Percentiles rank a stretch among this genome's conserved stretches.
Evolutionary conservation across 2,888 invertebrate species (phyloP).

Genomic region (Dryobotodes eremita): DNA sequence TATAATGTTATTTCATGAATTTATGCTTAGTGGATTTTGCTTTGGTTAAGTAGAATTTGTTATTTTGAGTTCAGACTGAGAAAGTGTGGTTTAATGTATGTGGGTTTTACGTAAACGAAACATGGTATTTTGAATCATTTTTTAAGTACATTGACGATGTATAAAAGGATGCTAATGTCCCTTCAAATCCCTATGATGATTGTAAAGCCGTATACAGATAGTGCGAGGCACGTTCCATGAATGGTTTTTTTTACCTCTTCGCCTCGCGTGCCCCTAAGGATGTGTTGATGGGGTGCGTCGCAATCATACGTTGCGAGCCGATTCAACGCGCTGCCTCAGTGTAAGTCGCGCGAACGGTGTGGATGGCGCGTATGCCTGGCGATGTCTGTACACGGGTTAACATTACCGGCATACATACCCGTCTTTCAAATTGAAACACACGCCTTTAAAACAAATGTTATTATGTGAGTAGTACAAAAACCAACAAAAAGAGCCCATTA

Average conservation of each 20-base stretch:
- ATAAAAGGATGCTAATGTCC: too few species aligned
- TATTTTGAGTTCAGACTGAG: conserved; percentile 1
- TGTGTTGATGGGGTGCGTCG: not conserved
- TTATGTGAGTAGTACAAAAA: not conserved
- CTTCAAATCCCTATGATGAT: not conserved
- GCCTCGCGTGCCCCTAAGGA: not conserved
- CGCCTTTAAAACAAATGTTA: not conserved
- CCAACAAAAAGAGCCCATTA: not conserved
- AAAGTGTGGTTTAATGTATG: not conserved
- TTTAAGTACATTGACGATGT: too few species aligned
- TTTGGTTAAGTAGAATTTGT: not conserved
- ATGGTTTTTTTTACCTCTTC: not conserved
- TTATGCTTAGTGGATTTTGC: not conserved
- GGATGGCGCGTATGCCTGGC: not conserved
- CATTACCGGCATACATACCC: not conserved
- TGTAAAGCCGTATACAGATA: not conserved
- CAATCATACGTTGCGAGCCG: not conserved
- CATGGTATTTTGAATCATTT: not conserved
- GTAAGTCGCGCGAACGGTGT: not conserved
- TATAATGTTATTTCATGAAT: conserved; percentile 7
- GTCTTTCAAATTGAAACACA: not conserved
- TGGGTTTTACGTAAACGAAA: not conserved
- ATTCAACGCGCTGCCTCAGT: not conserved
- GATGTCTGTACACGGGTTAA: not conserved
- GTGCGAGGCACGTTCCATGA: not conserved